These are phyloP conservation scores for Eristalis tenax DNA, from an alignment of 2,888 invertebrate genomes.

Conservation along the genomic window DNA sequence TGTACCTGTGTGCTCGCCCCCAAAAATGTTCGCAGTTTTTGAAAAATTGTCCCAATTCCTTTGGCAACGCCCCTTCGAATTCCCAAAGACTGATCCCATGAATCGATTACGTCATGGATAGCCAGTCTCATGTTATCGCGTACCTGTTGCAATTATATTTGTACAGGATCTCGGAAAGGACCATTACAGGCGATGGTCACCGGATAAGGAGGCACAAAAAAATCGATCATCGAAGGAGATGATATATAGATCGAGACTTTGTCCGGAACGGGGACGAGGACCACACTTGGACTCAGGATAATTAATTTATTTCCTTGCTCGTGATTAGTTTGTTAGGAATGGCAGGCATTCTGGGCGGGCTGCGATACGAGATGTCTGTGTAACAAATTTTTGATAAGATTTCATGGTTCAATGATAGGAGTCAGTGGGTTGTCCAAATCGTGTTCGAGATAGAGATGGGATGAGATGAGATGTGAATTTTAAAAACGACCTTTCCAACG, in stretches of 20 bases:
- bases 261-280: not conserved
- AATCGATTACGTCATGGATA: not conserved
- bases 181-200: not conserved
- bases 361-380: not conserved
- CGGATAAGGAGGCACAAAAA: not conserved
- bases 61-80: not conserved
- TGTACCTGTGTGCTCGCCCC: not conserved
- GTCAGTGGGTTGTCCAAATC: not conserved
- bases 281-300: not conserved
- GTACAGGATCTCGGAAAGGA: not conserved
- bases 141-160: not conserved
- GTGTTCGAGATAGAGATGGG: not conserved
- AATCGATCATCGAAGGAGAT: not conserved
- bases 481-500: no score
- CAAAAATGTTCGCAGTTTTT: not conserved
- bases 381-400: constrained; percentile 1
- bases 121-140: not conserved
- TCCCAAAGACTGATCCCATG: not conserved
- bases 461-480: not conserved
- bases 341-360: not conserved
- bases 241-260: not conserved
- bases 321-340: not conserved
- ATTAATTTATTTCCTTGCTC: constrained; percentile 1
- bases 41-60: not conserved
- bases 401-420: not conserved